Conservation (phyloP, 2,888 invertebrate species). For the Cantharis flavilabris region DNA sequence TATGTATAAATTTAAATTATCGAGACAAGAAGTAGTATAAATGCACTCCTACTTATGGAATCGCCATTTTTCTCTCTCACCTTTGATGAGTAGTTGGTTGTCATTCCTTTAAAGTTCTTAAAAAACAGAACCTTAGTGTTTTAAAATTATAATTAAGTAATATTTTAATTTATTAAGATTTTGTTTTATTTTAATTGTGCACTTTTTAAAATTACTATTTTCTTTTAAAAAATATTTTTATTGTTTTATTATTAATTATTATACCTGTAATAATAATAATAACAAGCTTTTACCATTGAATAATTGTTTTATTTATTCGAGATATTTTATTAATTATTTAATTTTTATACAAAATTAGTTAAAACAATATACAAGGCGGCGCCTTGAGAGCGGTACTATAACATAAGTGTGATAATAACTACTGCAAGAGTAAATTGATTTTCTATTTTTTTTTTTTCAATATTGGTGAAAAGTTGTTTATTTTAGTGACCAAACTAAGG, state of each 20-base stretch:
- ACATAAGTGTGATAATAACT: too few species aligned
- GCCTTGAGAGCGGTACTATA: too few species aligned
- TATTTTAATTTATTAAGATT: background rate
- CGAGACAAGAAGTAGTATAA: background rate
- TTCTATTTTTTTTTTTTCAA: too few species aligned
- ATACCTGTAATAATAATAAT: background rate
- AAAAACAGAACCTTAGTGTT: slow-evolving; percentile 18
- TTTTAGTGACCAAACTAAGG: too few species aligned
- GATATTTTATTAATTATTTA: background rate
- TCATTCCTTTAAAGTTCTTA: slow-evolving; percentile 23
- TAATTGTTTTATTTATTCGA: background rate
- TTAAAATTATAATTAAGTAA: background rate
- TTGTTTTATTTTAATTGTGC: background rate
- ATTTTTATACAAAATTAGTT: background rate
- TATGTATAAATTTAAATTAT: background rate
- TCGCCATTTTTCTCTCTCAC: background rate
- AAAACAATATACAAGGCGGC: background rate
- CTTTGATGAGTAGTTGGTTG: slow-evolving; percentile 1
- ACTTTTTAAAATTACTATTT: background rate
- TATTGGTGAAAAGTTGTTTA: too few species aligned
- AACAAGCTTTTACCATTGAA: background rate
- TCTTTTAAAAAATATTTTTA: background rate
- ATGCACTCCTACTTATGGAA: background rate
- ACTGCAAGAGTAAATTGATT: too few species aligned
- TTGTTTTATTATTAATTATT: slow-evolving; percentile 2